Conservation (phyloP, 1,140 invertebrate genomes). For the Hyles euphorbiae region DNA sequence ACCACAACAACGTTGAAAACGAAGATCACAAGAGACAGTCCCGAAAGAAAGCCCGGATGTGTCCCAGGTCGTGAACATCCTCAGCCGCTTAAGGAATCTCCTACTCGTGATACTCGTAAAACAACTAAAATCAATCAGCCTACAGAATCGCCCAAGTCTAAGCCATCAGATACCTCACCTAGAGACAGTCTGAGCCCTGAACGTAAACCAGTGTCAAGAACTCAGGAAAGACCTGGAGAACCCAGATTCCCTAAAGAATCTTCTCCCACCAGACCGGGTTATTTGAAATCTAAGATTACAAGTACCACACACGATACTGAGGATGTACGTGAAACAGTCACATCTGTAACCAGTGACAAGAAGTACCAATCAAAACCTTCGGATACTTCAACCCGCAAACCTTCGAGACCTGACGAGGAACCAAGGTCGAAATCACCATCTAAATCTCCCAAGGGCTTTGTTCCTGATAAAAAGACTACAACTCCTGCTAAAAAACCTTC, state of each 20-base stretch:
- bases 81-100: background rate
- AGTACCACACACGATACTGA: constrained; percentile 14
- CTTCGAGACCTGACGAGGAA: background rate
- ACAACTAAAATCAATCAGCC: background rate
- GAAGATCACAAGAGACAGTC: constrained; percentile 9
- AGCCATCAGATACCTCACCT: background rate
- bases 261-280: constrained; percentile 10
- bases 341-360: background rate
- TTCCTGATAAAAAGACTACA: too few relatives aligned
- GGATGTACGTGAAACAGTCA: constrained; percentile 5
- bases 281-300: constrained; percentile 6
- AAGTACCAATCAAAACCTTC: constrained; percentile 3
- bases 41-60: constrained; percentile 13
- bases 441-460: background rate
- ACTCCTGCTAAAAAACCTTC: too few relatives aligned
- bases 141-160: background rate
- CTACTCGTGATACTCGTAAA: background rate
- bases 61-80: constrained; percentile 8
- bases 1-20: background rate
- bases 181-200: constrained; percentile 6
- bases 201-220: constrained; percentile 1
- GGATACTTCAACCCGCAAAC: constrained; percentile 2
- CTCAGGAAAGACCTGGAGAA: background rate
- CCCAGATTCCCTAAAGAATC: constrained; percentile 9
- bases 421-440: background rate